Evolutionary conservation across 2,113 vertebrate genomes (phyloP), one percentile per base, ranked within the genome.

Genomic region (Crotalus viridis): DNA sequence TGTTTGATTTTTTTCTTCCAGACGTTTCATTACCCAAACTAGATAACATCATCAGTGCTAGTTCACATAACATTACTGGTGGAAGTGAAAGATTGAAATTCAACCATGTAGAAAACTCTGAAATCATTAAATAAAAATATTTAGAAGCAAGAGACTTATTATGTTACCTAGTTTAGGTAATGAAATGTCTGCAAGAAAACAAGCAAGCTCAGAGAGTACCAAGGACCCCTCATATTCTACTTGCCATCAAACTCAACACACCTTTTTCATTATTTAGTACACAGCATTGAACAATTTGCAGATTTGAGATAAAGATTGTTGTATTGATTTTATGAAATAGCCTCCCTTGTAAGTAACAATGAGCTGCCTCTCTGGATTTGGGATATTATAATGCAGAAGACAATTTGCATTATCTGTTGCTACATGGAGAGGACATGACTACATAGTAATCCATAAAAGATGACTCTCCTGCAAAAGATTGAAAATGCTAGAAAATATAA

Each of bases 401-500:
- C 92, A 85, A 88, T 24, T 64, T 87, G 57, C 48, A 21, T 74
- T 93, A 57, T 92, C 15, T 87, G 4, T 57, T 88, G 0, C 54
- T 85, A 61, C 15, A 51, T 93, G 86, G 89, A 56, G 89, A 92
- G 81, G 87, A n/a, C 61, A 69, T 94, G 51, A 64, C 0, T 91
- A 90, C 33, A 89, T 94, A 64, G 89, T 95, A 81, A 89, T 94
- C 89, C 43, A 54, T 46, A 87, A 95, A 61, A 93, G 85, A 90
- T 93, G 86, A 96, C 89, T 97, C 96, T 96, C 87, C 93, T 89
- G 17, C 87, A 95, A 54, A 89, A 24, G 59, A 95, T 94, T 91
- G 93, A 93, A 94, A 94, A 90, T 94, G 92, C 48, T 93, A 61
- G 91, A 54, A 97, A 97, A 95, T 94, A 91, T 93, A 96, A 96